These are phyloP conservation scores for Cyphomyrus discorhynchus DNA, from an alignment of 2,113 vertebrate genomes.

Conservation along the genomic window DNA sequence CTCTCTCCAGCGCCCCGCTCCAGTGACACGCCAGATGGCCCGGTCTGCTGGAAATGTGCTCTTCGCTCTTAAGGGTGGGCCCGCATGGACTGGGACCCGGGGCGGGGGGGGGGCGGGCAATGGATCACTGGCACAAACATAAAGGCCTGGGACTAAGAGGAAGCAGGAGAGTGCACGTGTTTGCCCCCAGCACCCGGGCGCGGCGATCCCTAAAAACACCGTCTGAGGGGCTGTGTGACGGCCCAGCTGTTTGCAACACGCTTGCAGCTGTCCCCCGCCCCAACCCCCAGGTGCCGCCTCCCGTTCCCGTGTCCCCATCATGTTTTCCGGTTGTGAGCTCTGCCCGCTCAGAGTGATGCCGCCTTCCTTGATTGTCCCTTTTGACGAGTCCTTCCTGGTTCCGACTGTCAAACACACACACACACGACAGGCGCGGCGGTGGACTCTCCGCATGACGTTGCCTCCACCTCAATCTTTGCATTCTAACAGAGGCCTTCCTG, in stretches of 20 bases:
- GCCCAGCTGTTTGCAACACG: neutral
- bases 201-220: neutral
- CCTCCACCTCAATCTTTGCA: neutral
- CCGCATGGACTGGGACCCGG: neutral
- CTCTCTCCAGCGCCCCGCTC: constrained; percentile 1
- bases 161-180: neutral
- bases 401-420: neutral
- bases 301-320: too few species aligned
- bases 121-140: neutral
- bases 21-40: constrained; percentile 9
- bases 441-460: too few species aligned
- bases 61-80: neutral
- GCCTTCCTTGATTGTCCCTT: too few species aligned
- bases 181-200: neutral
- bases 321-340: neutral
- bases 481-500: neutral
- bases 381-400: too few species aligned
- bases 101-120: neutral
- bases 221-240: neutral
- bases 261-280: neutral
- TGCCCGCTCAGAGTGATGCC: neutral
- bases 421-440: neutral
- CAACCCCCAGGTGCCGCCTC: too few species aligned
- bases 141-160: neutral
- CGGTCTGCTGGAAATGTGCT: constrained; percentile 4